These are phyloP conservation scores for Prionace glauca DNA, from an alignment of 2,797 vertebrate species.

Conservation along the genomic window DNA sequence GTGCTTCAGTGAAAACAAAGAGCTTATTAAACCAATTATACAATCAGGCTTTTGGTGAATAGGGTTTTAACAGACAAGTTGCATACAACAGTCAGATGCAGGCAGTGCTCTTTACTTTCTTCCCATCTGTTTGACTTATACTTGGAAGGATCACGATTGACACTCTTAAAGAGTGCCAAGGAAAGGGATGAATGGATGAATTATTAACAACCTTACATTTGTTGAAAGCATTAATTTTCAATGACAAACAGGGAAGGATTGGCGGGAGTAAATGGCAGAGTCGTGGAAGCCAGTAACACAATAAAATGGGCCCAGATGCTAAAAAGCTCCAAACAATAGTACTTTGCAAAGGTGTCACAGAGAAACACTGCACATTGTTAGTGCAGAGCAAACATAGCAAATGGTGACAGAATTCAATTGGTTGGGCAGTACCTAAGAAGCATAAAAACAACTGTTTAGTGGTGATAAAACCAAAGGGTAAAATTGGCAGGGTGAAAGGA, in stretches of 20 bases:
- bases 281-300: conserved; percentile 16
- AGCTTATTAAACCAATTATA: conserved; percentile 22
- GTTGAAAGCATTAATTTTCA: conserved; percentile 18
- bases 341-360: conserved; percentile 29
- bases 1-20: conserved; percentile 4
- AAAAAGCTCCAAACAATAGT: conserved; percentile 3
- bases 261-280: conserved; percentile 18
- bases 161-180: conserved; percentile 30
- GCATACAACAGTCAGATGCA: conserved; percentile 15
- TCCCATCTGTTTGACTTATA: conserved; percentile 33
- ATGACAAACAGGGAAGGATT: neutral
- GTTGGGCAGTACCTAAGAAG: conserved; percentile 22
- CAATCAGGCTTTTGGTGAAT: conserved; percentile 29
- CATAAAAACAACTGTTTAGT: conserved; percentile 17
- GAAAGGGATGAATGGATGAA: conserved; percentile 24
- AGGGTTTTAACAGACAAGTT: neutral
- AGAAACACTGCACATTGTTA: conserved; percentile 13
- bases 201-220: conserved; percentile 33
- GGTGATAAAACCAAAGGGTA: conserved; percentile 21
- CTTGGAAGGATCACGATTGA: conserved; percentile 33
- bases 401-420: conserved; percentile 30
- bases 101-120: conserved; percentile 13
- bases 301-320: neutral
- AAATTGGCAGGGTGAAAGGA: conserved; percentile 3
- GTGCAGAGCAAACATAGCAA: neutral